Conservation (phyloP, 2,113 vertebrate genomes). For the Semnopithecus entellus region DNA sequence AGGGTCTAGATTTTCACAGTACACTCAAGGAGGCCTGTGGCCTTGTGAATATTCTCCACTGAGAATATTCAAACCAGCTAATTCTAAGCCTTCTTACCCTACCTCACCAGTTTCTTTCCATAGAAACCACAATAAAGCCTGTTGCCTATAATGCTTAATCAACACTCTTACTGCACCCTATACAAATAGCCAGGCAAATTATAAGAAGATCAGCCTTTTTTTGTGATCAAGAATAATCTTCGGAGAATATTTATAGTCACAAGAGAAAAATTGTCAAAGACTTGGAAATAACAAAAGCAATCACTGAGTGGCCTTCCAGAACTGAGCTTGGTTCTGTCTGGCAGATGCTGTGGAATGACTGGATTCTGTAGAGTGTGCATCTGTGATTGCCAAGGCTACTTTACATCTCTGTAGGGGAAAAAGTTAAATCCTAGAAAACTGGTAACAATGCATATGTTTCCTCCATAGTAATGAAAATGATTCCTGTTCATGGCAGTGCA, state of each 20-base stretch:
- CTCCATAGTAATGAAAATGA: background rate
- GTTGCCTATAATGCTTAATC: too few species aligned
- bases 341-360: rapidly evolving
- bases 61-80: too few species aligned
- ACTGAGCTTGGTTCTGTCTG: rapidly evolving
- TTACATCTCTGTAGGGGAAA: background rate
- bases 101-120: too few species aligned
- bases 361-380: rapidly evolving
- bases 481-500: background rate
- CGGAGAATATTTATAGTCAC: background rate
- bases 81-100: too few species aligned
- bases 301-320: too few species aligned
- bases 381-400: background rate
- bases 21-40: background rate
- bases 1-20: background rate
- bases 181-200: background rate
- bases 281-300: background rate
- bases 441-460: background rate
- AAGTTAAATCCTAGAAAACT: background rate
- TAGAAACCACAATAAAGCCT: too few species aligned
- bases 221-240: background rate
- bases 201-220: background rate
- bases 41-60: too few species aligned
- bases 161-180: background rate
- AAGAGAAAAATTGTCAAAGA: background rate